phyloP scores from a whole-genome alignment of 2,797 vertebrate species.

The Staurois parvus region DNA sequence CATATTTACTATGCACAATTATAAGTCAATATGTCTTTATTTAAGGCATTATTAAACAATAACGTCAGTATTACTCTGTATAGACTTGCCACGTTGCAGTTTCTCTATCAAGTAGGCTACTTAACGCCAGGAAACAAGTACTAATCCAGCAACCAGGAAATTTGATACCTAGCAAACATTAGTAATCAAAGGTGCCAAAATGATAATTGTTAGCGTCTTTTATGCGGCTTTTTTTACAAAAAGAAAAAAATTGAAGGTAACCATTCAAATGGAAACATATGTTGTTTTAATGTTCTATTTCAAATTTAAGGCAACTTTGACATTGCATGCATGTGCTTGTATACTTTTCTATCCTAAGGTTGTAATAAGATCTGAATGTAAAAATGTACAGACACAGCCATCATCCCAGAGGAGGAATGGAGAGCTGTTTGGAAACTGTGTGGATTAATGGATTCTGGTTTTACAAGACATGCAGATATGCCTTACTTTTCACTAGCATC shows the following conservation, averaged over 20 bases:
- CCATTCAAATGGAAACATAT: slow-evolving; percentile 59
- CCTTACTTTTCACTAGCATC: slow-evolving; percentile 38
- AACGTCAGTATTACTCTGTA: background rate
- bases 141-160: slow-evolving; percentile 26
- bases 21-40: background rate
- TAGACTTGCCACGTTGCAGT: slow-evolving; percentile 3
- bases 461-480: slow-evolving; percentile 48
- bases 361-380: slow-evolving; percentile 61
- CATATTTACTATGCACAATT: background rate
- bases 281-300: slow-evolving; percentile 55
- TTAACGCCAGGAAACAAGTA: background rate
- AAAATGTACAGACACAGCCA: slow-evolving; percentile 54
- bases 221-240: slow-evolving; percentile 1
- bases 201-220: slow-evolving; percentile 31
- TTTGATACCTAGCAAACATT: slow-evolving; percentile 5
- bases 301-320: slow-evolving; percentile 48
- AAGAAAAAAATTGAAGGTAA: slow-evolving; percentile 16
- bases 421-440: slow-evolving; percentile 30
- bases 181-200: slow-evolving; percentile 32
- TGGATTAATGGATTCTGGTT: slow-evolving; percentile 49
- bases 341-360: slow-evolving; percentile 45
- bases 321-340: slow-evolving; percentile 40
- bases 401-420: slow-evolving; percentile 47
- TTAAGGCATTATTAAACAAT: background rate
- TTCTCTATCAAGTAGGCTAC: background rate